Conservation (phyloP, 2,888 invertebrate species). For the Eilema depressum region DNA sequence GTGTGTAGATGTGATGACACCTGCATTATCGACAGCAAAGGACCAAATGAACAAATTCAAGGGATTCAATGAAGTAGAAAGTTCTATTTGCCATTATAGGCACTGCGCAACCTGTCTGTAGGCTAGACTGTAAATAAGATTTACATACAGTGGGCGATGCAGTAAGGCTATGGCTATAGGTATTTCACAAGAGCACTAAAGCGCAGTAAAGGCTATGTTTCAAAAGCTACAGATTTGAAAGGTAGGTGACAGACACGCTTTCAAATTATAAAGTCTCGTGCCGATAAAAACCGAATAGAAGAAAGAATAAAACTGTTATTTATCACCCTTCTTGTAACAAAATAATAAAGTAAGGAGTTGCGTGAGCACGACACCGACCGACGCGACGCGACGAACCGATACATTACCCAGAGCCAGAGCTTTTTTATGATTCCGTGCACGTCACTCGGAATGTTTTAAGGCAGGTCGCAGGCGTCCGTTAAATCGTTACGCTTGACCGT, state of each 20-base stretch:
- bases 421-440: slow-evolving; percentile 49
- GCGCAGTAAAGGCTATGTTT: neutral
- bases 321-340: slow-evolving; percentile 17
- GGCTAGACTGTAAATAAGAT: slow-evolving; percentile 3
- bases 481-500: slow-evolving; percentile 64
- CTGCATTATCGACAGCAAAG: neutral
- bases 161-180: neutral
- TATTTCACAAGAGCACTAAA: slow-evolving; percentile 2
- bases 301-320: slow-evolving; percentile 14
- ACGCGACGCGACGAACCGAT: slow-evolving; percentile 25
- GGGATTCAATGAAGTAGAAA: neutral
- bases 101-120: neutral
- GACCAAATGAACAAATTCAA: neutral
- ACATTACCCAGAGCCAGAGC: slow-evolving; percentile 27
- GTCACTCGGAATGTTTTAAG: slow-evolving; percentile 57
- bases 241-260: neutral
- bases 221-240: neutral
- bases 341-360: slow-evolving; percentile 19
- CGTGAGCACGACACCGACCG: slow-evolving; percentile 8
- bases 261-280: neutral
- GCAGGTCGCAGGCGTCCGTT: slow-evolving; percentile 68
- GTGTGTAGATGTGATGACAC: neutral
- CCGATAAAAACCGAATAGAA: neutral
- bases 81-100: neutral
- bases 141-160: slow-evolving; percentile 8